Percentiles rank a stretch among this genome's conserved stretches.
phyloP scores from a whole-genome alignment of 2,113 vertebrate species.

The Phylloscopus trochilus region DNA sequence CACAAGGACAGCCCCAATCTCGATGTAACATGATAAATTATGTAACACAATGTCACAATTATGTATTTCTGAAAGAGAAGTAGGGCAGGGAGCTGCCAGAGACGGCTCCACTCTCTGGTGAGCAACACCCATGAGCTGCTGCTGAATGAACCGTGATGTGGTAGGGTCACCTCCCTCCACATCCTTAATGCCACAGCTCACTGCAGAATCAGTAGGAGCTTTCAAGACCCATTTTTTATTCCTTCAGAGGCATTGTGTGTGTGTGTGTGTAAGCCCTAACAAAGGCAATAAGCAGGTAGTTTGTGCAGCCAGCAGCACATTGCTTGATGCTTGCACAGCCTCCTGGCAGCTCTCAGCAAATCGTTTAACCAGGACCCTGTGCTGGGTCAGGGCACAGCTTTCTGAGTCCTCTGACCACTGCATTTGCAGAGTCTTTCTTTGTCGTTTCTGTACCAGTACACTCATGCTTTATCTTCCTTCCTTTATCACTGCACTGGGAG shows the following conservation, averaged over 20 bases:
- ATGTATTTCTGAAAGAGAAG: constrained; percentile 42
- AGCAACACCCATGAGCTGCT: background rate
- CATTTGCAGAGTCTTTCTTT: background rate
- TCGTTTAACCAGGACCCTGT: background rate
- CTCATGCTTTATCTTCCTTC: background rate
- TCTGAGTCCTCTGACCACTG: background rate
- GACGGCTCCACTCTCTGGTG: background rate
- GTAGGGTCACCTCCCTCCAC: background rate
- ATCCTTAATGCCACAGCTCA: background rate
- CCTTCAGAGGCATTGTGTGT: background rate
- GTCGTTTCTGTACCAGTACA: background rate
- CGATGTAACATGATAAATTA: constrained; percentile 32
- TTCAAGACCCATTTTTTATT: background rate
- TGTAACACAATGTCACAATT: constrained; percentile 41
- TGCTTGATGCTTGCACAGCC: background rate
- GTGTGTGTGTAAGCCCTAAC: background rate
- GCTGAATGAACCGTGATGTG: background rate
- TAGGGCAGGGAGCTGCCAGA: constrained; percentile 52
- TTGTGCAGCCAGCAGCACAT: background rate
- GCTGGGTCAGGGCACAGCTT: background rate
- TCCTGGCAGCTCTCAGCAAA: background rate
- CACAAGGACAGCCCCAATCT: background rate
- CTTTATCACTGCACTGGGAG: background rate
- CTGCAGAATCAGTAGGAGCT: background rate
- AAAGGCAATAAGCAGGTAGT: background rate